phyloP scores from a whole-genome alignment of 30 jellyfish, hydroid and myxozoan genomes.

The Cassiopea andromeda region DNA sequence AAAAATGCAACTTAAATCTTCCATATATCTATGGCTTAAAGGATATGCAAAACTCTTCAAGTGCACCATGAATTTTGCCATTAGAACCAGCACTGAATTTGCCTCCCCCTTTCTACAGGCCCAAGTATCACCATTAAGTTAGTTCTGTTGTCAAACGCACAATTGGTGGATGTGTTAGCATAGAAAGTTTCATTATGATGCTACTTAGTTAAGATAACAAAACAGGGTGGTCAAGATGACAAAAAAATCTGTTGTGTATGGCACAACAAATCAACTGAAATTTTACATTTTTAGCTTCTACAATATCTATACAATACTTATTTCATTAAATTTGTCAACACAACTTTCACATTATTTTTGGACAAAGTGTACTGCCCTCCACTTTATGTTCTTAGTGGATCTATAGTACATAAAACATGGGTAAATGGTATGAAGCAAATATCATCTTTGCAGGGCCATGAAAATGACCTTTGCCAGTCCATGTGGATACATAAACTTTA shows the following conservation, averaged over 20 bases:
- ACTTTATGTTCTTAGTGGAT: constrained; percentile 18
- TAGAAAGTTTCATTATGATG: background rate
- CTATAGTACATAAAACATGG: constrained; percentile 1
- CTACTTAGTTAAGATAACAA: too few species aligned
- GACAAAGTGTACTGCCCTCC: constrained; percentile 3
- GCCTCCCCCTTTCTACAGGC: constrained; percentile 37
- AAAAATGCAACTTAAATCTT: background rate
- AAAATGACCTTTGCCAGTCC: constrained; percentile 18
- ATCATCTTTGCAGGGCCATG: constrained; percentile 15
- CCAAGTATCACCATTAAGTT: constrained; percentile 11
- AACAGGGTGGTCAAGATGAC: background rate
- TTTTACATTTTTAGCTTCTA: background rate
- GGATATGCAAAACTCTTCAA: background rate
- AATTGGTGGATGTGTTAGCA: constrained; percentile 6
- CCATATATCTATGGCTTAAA: background rate
- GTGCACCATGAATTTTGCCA: constrained; percentile 2
- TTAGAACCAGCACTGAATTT: background rate
- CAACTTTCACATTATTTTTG: constrained; percentile 1
- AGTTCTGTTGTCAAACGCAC: background rate
- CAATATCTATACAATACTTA: background rate
- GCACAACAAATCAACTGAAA: background rate
- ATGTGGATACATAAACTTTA: constrained; percentile 24
- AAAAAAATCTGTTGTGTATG: background rate
- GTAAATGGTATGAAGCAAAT: constrained; percentile 20
- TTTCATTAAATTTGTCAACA: background rate